These are phyloP conservation scores for Lumbricus terrestris DNA, from an alignment of 2,888 invertebrate genomes.

Conservation along the genomic window DNA sequence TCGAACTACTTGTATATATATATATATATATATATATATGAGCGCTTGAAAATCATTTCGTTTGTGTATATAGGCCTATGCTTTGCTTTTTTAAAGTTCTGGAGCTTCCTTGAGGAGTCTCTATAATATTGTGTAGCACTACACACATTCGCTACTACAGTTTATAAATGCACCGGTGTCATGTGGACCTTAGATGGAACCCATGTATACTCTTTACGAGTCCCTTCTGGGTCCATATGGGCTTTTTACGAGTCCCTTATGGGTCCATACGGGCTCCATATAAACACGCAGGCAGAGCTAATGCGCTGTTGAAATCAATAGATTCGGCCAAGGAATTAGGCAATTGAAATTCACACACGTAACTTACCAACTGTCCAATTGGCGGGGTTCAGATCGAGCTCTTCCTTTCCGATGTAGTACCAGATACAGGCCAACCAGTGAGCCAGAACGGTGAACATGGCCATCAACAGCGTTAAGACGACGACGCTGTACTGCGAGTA, in stretches of 20 bases:
- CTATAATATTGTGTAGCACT: background rate
- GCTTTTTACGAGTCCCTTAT: too few species aligned
- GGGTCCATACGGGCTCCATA: too few species aligned
- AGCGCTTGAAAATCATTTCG: background rate
- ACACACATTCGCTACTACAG: background rate
- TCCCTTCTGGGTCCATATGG: too few species aligned
- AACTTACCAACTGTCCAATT: slow-evolving; percentile 80
- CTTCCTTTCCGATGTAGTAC: slow-evolving; percentile 91
- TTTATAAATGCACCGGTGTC: background rate
- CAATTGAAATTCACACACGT: background rate
- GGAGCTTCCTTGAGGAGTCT: background rate
- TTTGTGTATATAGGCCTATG: too few species aligned
- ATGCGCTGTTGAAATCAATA: too few species aligned
- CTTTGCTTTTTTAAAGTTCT: background rate
- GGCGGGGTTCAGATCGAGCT: slow-evolving; percentile 70
- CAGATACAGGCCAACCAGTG: slow-evolving; percentile 97
- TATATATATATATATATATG: too few species aligned
- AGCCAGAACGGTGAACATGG: slow-evolving; percentile 87
- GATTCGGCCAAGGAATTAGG: background rate
- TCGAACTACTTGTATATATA: background rate
- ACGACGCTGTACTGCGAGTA: slow-evolving; percentile 91
- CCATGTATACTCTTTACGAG: too few species aligned
- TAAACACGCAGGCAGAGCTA: too few species aligned
- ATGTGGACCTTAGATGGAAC: too few species aligned
- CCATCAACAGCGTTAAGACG: slow-evolving; percentile 88